These are phyloP conservation scores for Gymnogyps californianus DNA, from an alignment of 2,113 vertebrate species.

Conservation along the genomic window DNA sequence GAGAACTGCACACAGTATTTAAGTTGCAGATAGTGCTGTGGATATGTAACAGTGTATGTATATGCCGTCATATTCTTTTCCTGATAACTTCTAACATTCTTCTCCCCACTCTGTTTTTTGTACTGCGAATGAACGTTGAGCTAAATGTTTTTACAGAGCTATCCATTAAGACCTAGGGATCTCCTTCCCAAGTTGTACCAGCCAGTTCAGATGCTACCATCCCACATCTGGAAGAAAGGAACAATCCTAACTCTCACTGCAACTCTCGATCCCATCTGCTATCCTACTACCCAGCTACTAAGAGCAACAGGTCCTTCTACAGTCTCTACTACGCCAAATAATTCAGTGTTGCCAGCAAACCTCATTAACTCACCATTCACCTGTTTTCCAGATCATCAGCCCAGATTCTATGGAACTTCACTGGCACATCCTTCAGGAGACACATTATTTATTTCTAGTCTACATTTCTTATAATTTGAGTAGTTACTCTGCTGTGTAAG, in stretches of 20 bases:
- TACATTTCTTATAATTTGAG: not conserved
- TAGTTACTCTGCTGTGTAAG: not conserved
- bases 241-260: not conserved
- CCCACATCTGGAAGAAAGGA: not conserved
- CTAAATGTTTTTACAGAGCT: not conserved
- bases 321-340: not conserved
- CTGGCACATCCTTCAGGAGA: not conserved
- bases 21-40: not conserved
- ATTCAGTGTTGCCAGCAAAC: not conserved
- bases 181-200: not conserved
- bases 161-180: not conserved
- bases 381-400: not conserved
- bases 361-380: not conserved
- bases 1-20: not conserved
- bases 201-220: not conserved
- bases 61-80: not conserved
- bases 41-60: rapidly evolving
- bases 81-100: not conserved
- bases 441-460: not conserved
- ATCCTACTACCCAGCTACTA: not conserved
- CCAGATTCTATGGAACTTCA: not conserved
- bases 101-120: not conserved
- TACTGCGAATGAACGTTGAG: not conserved
- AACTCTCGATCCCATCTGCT: not conserved
- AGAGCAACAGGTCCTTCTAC: not conserved